Percentiles rank a stretch among this genome's conserved stretches.
phyloP scores from a whole-genome alignment of 2,113 vertebrate species.

The Rhabdornis inornatus region DNA sequence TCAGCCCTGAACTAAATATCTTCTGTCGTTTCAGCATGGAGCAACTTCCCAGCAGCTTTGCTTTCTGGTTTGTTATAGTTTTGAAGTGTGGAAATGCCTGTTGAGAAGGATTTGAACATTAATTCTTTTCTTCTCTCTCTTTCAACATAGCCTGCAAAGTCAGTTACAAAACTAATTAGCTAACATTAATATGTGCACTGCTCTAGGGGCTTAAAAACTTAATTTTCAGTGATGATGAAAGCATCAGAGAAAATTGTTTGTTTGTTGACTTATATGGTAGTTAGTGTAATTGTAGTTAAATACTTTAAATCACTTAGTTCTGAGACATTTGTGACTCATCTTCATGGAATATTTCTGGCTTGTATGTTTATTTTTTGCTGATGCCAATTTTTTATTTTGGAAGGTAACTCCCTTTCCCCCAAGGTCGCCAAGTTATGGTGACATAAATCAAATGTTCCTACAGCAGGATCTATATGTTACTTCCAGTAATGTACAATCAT shows the following conservation, averaged over 20 bases:
- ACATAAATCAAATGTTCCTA: background rate
- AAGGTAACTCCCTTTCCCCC: background rate
- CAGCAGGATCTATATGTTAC: rapidly evolving
- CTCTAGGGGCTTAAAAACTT: slow-evolving; percentile 61
- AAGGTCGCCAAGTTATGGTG: background rate
- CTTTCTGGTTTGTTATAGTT: slow-evolving; percentile 32
- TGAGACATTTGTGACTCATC: background rate
- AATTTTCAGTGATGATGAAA: slow-evolving; percentile 64
- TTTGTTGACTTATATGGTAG: slow-evolving; percentile 45
- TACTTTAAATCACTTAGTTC: slow-evolving; percentile 23
- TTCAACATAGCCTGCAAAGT: slow-evolving; percentile 43
- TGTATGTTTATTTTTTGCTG: background rate
- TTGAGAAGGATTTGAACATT: slow-evolving; percentile 46
- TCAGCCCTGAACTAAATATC: slow-evolving; percentile 48
- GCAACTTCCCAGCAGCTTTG: slow-evolving; percentile 34
- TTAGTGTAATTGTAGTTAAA: slow-evolving; percentile 46
- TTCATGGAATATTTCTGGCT: background rate
- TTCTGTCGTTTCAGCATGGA: slow-evolving; percentile 29
- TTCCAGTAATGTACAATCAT: background rate
- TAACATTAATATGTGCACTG: slow-evolving; percentile 50
- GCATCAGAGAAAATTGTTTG: slow-evolving; percentile 44
- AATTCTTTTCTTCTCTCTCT: slow-evolving; percentile 34
- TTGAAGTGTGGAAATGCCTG: slow-evolving; percentile 52
- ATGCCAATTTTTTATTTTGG: background rate
- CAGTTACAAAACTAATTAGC: slow-evolving; percentile 67